A percentile compares a stretch with the other conserved stretches of the same genome.
Evolutionary conservation across 2,888 invertebrate genomes (phyloP).

Genomic region (Dascillus cervinus): DNA sequence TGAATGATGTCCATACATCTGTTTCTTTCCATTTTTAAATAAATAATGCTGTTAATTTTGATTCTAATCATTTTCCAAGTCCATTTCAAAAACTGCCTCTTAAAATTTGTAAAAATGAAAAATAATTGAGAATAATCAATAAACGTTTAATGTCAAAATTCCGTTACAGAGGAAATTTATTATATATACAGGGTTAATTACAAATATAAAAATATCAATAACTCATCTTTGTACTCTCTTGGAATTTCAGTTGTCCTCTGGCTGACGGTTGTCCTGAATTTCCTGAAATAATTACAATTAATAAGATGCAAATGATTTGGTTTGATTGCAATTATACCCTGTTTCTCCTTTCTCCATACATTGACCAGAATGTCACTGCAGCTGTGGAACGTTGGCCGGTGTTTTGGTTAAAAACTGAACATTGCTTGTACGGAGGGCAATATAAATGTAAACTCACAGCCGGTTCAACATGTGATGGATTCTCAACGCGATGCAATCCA

Average conservation of each 20-base stretch:
- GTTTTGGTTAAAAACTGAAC: constrained; percentile 84
- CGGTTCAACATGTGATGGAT: constrained; percentile 79
- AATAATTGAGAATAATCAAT: too few species aligned
- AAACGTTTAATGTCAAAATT: too few species aligned
- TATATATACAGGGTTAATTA: too few species aligned
- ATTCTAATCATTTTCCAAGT: too few species aligned
- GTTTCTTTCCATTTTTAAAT: too few species aligned
- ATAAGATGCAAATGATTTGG: constrained; percentile 3
- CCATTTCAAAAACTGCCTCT: too few species aligned
- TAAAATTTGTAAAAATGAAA: too few species aligned
- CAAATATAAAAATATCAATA: too few species aligned
- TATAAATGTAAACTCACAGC: constrained; percentile 93
- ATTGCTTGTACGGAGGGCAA: constrained; percentile 84
- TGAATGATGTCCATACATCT: too few species aligned
- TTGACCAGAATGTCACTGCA: constrained; percentile 87
- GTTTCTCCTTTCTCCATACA: constrained; percentile 72
- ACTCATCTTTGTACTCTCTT: too few species aligned
- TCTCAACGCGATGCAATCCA: constrained; percentile 94
- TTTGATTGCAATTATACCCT: constrained; percentile 49
- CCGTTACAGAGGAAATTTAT: too few species aligned
- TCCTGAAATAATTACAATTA: constrained; percentile 22
- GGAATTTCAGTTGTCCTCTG: constrained; percentile 33
- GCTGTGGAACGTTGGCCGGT: constrained; percentile 68
- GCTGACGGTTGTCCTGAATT: constrained; percentile 28
- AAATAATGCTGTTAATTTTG: too few species aligned